phyloP scores from a whole-genome alignment of 1,140 invertebrate genomes.

The Scaptomyza pallida region DNA sequence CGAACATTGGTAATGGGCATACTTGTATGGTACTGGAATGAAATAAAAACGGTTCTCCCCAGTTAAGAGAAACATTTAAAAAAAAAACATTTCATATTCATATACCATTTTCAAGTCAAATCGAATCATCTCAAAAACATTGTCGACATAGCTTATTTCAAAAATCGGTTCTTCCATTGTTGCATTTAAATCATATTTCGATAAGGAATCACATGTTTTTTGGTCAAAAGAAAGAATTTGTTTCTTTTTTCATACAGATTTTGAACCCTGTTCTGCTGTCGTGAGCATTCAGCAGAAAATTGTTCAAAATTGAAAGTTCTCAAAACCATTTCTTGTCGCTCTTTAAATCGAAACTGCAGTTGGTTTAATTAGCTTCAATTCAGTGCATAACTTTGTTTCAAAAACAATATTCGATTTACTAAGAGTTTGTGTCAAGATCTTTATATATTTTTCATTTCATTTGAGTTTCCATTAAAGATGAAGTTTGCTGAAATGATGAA shows the following conservation, averaged over 20 bases:
- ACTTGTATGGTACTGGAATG: constrained; percentile 70
- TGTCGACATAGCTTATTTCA: constrained; percentile 21
- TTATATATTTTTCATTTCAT: constrained; percentile 1
- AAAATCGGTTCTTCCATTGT: constrained; percentile 67
- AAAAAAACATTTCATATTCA: constrained; percentile 32
- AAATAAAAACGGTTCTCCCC: constrained; percentile 51
- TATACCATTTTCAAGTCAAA: constrained; percentile 15
- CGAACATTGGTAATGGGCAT: constrained; percentile 62
- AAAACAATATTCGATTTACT: constrained; percentile 56
- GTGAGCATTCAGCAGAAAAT: constrained; percentile 83
- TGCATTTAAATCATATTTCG: constrained; percentile 58
- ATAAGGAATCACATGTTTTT: constrained; percentile 61
- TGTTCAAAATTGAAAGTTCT: constrained; percentile 55
- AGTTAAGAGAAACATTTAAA: constrained; percentile 23
- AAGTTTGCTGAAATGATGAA: constrained; percentile 16
- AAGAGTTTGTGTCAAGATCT: constrained; percentile 28
- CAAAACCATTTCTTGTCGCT: neutral
- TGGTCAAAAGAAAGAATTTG: constrained; percentile 7
- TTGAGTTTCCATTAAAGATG: neutral
- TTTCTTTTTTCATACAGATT: constrained; percentile 33
- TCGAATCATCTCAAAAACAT: neutral
- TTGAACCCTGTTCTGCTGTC: constrained; percentile 76
- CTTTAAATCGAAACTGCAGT: constrained; percentile 65
- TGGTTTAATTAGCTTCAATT: constrained; percentile 38
- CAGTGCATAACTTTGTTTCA: constrained; percentile 5